Percentiles rank a stretch among this genome's conserved stretches.
Evolutionary conservation across 2,888 invertebrate genomes (phyloP).

Genomic region (Leptinotarsa peninsularis): DNA sequence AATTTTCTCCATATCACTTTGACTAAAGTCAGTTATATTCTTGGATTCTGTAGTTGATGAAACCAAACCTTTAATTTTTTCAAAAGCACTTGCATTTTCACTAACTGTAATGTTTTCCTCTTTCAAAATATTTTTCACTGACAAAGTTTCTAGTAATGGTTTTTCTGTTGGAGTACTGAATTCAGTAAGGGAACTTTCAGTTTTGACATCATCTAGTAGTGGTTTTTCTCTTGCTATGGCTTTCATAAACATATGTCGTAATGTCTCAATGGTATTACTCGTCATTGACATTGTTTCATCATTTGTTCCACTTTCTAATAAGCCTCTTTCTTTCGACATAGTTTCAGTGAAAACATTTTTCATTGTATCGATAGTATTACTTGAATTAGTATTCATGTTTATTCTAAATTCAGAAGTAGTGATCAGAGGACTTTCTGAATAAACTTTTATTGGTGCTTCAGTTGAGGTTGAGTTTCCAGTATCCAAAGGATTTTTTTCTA

Average conservation of each 20-base stretch:
- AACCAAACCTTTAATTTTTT: background rate
- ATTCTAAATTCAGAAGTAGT: slow-evolving; percentile 4
- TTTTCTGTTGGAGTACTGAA: background rate
- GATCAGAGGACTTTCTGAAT: background rate
- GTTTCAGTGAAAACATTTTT: slow-evolving; percentile 20
- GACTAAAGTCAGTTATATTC: no score
- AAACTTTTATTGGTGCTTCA: background rate
- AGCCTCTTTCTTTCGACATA: background rate
- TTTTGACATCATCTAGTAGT: background rate
- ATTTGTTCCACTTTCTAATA: background rate
- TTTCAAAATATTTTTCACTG: no score
- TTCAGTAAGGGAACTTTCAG: background rate
- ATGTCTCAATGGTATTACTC: background rate
- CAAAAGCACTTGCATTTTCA: background rate
- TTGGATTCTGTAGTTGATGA: background rate
- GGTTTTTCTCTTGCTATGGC: slow-evolving; percentile 9
- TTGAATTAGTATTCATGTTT: slow-evolving; percentile 9
- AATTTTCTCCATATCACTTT: background rate
- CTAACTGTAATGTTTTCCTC: no score
- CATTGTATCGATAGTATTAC: slow-evolving; percentile 12
- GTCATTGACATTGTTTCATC: slow-evolving; percentile 2
- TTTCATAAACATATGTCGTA: background rate
- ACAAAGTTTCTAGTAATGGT: background rate
- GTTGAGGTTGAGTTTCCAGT: background rate
- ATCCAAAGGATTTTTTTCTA: background rate